Evolutionary conservation across 2,113 vertebrate species (phyloP).

Genomic region (Anser cygnoides): DNA sequence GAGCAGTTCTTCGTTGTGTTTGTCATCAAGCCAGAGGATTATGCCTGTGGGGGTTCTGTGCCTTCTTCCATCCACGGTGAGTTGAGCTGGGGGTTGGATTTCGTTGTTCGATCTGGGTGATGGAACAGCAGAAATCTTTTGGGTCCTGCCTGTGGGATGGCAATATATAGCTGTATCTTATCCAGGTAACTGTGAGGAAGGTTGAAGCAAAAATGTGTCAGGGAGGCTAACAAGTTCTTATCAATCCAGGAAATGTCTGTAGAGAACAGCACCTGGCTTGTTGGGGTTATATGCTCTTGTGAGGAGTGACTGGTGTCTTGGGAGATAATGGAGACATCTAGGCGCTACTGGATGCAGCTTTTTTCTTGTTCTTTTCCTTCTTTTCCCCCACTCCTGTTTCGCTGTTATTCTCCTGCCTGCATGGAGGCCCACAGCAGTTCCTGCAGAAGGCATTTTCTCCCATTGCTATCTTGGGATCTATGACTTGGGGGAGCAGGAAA

Average conservation of each 20-base stretch:
- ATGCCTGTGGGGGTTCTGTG: constrained; percentile 80
- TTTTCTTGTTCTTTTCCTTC: background rate
- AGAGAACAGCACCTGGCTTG: background rate
- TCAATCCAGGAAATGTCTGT: background rate
- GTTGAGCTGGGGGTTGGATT: background rate
- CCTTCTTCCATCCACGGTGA: constrained; percentile 76
- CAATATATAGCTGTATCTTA: background rate
- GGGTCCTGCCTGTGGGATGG: background rate
- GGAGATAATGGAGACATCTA: background rate
- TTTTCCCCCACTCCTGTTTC: too few relatives aligned
- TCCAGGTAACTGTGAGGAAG: background rate
- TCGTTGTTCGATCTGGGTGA: background rate
- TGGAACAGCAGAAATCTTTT: background rate
- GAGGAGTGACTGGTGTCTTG: background rate
- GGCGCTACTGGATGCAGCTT: background rate
- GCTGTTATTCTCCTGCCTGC: background rate
- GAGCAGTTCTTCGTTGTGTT: constrained; percentile 83
- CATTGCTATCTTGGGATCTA: background rate
- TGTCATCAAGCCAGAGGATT: constrained; percentile 85
- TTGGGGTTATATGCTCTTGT: background rate
- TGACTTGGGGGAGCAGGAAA: background rate
- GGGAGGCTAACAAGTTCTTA: background rate
- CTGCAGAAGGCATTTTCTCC: background rate
- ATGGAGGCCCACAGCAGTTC: background rate
- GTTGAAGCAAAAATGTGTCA: background rate